Percentiles rank a stretch among this genome's conserved stretches.
phyloP scores from a whole-genome alignment of 1,140 invertebrate genomes.

The Yoshiicerus persimilis region DNA sequence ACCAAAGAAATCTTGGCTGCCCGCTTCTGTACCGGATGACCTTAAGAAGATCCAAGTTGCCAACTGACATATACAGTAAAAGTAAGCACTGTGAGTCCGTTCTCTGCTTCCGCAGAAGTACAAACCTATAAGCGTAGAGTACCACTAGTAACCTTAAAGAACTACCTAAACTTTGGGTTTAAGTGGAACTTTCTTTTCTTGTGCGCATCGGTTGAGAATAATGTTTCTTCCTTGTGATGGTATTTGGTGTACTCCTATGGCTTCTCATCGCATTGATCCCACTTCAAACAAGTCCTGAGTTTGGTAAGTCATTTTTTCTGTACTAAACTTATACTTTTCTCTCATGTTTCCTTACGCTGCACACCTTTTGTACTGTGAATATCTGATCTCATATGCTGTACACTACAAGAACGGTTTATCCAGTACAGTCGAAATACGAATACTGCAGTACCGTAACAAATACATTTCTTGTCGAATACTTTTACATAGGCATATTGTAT shows the following conservation, averaged over 20 bases:
- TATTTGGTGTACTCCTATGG: slow-evolving; percentile 42
- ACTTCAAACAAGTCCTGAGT: slow-evolving; percentile 34
- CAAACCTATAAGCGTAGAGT: neutral
- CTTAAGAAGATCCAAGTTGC: neutral
- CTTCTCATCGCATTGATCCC: slow-evolving; percentile 39
- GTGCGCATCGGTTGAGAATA: slow-evolving; percentile 32
- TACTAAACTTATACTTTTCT: neutral
- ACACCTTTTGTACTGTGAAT: too few relatives aligned
- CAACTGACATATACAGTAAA: neutral
- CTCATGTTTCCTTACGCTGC: neutral
- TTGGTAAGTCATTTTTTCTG: slow-evolving; percentile 35
- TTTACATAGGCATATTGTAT: too few relatives aligned
- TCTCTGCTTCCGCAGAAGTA: neutral
- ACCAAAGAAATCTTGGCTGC: neutral
- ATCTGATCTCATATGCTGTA: too few relatives aligned
- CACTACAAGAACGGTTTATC: too few relatives aligned
- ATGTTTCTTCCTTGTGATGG: slow-evolving; percentile 42
- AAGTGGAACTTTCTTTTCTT: slow-evolving; percentile 14
- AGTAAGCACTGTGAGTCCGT: neutral
- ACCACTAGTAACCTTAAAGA: neutral
- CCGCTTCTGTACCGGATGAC: neutral
- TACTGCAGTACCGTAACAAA: too few relatives aligned
- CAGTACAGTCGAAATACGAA: too few relatives aligned
- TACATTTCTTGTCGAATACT: too few relatives aligned
- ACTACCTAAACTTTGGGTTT: neutral